Conservation (phyloP, 2,113 vertebrate genomes). For the Erythrolamprus reginae region DNA sequence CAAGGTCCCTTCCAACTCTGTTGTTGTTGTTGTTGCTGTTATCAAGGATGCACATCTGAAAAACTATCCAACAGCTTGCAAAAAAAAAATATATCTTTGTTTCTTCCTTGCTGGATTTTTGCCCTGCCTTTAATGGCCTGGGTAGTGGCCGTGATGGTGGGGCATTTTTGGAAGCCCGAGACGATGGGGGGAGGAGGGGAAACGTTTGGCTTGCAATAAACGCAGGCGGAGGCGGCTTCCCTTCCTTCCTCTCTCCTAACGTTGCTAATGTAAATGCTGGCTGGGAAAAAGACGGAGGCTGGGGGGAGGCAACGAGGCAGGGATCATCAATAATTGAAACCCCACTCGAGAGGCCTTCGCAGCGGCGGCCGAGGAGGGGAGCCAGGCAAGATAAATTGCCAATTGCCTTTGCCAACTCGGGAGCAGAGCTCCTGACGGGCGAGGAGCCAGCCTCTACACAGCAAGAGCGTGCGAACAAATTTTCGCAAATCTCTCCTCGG, state of each 20-base stretch:
- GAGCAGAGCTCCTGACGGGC: not conserved
- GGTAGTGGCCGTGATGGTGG: not conserved
- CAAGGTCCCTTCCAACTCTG: too few relatives aligned
- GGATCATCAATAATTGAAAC: constrained; percentile 66
- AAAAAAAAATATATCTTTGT: not conserved
- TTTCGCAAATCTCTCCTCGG: not conserved
- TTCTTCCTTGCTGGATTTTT: not conserved
- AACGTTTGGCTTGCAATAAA: not conserved
- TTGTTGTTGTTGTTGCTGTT: too few relatives aligned
- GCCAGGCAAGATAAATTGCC: constrained; percentile 25
- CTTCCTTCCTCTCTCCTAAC: not conserved
- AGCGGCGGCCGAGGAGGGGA: constrained; percentile 44
- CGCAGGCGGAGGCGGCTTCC: rapidly evolving
- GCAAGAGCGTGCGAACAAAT: not conserved
- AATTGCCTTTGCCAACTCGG: not conserved
- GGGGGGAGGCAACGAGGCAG: constrained; percentile 50
- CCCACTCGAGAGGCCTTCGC: constrained; percentile 46
- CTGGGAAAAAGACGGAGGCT: not conserved
- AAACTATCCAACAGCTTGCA: not conserved
- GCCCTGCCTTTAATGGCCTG: not conserved
- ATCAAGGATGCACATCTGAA: not conserved
- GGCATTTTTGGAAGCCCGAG: not conserved
- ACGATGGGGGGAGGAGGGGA: constrained; percentile 18
- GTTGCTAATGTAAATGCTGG: constrained; percentile 53
- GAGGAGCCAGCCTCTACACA: not conserved